Base-by-base conservation (phyloP, 2,888 invertebrate species). In the Strigamia maritima region DNA sequence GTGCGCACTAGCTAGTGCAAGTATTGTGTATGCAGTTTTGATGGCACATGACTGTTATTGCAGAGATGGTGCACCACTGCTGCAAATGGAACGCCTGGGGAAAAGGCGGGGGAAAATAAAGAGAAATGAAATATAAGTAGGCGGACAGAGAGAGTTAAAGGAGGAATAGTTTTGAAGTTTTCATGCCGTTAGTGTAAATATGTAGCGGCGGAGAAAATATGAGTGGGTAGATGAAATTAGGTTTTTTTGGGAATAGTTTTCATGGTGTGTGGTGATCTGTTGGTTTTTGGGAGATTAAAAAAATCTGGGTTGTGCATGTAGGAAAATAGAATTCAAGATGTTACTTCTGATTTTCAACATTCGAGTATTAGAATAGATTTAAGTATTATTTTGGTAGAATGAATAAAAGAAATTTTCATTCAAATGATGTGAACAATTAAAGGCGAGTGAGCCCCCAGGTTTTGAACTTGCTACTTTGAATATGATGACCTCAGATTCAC, bases 1-100 rank as follows among this genome's bases (percentile, higher is more conserved):
- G 60, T 65, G 60, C 24, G 60, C 60, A 22, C 24, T 65, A 24
- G 60, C 60, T 65, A 24, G 60, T 65, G 60, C 60, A 24, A 65
- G 19, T 65, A 65, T 65, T 65, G 60, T 65, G 60, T 65, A 65
- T 65, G 60, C 60, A 65, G 60, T 65, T 65, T 65, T 65, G 60
- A 65, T 65, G 60, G 60, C 60, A 65, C 60, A 65, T 65, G 60
- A 65, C 60, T 65, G 60, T 65, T 65, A 65, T 65, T 65, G 60
- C 60, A 65, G 60, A 65, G 60, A 65, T 65, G 60, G 60, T 65
- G 60, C 60, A 65, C 60, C 60, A 65, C 60, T 65, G 60, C 60
- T 65, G 24, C 60, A 65, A 65, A 65, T 65, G 60, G 60, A 65
- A 65, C 60, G 60, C 60, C 60, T 65, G 60, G 60, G 60, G 60